Evolutionary conservation across 2,888 invertebrate genomes (phyloP), one percentile per base, ranked within the genome.

Genomic region (Ametastegia equiseti): DNA sequence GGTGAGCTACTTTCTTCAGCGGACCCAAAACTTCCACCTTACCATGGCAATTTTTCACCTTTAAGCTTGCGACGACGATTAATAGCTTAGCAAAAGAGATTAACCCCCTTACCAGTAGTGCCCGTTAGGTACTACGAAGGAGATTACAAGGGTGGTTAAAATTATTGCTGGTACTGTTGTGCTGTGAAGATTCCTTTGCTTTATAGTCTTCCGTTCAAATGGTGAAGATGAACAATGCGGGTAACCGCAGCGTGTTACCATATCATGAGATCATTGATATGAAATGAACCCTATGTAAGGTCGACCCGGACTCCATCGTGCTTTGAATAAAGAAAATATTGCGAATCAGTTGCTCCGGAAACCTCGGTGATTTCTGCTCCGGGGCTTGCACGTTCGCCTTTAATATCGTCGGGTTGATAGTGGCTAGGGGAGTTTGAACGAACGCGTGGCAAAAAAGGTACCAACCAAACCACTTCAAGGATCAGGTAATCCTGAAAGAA

Each of bases 61-160:
- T 36, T 36, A 36, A 67, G 39, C 39, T 23, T 67, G 39, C 65
- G 39, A 39, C 65, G 9, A 23, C 36, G 65, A 67, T 67, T 67
- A 27, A 67, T 67, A 67, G 39, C 39, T 39, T 36, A n/a, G 65
- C 7, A n/a, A 27, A 67, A 67, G 36, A 67, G 65, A 67, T 67
- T 67, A 67, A 36, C 65, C 36, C 36, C 19, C 39, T 39, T 23
- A 11, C 65, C 36, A 19, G 39, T 1, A 27, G 65, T 9, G 39
- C 65, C 9, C 23, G 39, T 67, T 39, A 39, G 39, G n/a, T 63
- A 39, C 39, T 23, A 15, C 30, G 30, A 30, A 4, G 30, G 6
- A 60, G 30, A 30, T 60, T 30, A 27, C 30, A 30, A 5, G 13
- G 30, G 11, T 30, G 30, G 60, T 30, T n/a, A 30, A 60, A 60